phyloP scores from a whole-genome alignment of 1,140 invertebrate genomes.

The Belonocnema kinseyi region DNA sequence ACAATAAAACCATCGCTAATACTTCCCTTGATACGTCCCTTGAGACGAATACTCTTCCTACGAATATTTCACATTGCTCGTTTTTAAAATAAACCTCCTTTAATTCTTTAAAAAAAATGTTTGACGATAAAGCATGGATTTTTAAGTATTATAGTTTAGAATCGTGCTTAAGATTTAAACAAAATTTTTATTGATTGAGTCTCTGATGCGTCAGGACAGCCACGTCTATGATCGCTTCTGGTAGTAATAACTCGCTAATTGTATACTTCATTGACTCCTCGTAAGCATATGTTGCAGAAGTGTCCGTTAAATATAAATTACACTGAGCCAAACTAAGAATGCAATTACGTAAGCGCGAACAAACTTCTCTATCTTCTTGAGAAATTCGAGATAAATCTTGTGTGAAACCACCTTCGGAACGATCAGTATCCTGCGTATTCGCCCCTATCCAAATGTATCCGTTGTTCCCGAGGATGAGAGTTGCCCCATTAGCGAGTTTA shows the following conservation, averaged over 20 bases:
- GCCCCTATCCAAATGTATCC: conserved; percentile 97
- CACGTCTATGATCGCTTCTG: conserved; percentile 89
- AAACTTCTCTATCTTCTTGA: conserved; percentile 85
- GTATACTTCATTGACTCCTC: conserved; percentile 91
- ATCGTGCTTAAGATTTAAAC: neutral
- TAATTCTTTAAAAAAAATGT: neutral
- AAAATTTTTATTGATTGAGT: conserved; percentile 63
- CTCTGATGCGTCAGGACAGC: conserved; percentile 82
- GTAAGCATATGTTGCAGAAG: conserved; percentile 93
- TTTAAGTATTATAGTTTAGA: neutral
- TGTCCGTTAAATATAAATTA: conserved; percentile 94
- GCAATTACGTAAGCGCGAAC: conserved; percentile 92
- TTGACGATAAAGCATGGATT: neutral
- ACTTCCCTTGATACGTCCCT: too few relatives aligned
- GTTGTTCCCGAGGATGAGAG: conserved; percentile 96
- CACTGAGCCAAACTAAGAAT: conserved; percentile 89
- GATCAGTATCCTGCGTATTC: conserved; percentile 79
- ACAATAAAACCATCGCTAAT: too few relatives aligned
- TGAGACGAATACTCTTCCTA: too few relatives aligned
- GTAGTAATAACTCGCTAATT: conserved; percentile 86
- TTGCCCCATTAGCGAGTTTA: conserved; percentile 91
- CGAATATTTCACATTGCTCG: too few relatives aligned
- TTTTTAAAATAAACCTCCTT: neutral
- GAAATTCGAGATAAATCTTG: conserved; percentile 87
- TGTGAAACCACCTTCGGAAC: conserved; percentile 86